Evolutionary conservation across 92 coral and sea anemone genomes (phyloP), one percentile per base, ranked within the genome.

Genomic region (Actinostola sp.): DNA sequence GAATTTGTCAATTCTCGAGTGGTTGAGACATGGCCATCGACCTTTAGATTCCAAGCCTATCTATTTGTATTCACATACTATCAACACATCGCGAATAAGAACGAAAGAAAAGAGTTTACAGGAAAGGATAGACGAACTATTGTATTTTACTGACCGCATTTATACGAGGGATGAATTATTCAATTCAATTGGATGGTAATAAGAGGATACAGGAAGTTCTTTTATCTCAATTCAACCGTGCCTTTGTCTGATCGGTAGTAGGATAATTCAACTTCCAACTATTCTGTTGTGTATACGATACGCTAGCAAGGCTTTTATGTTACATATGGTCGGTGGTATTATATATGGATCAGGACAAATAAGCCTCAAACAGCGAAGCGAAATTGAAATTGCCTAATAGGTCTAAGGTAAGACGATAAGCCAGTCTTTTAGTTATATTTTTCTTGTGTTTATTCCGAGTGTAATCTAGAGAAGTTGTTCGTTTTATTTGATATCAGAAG

Each of bases 1-100:
- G 63, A 57, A 57, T 57, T 53, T 27, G 28, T 57, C 63, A 29
- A 57, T 57, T 6, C 1, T 29, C 21, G 27, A 57, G 63, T 57
- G 63, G 39, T 9, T 57, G 14, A 29, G 13, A 27, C 53, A 9
- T 2, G 4, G 63, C 63, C 28, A 57, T 57, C 63, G 20, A 1
- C 5, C 38, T 25, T 16, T 36, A 8, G 39, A 57, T 57, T 38
- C 9, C 39, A 57, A 1, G n/a, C n/a, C 39, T 26, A 57, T 27
- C 63, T 36, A 36, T 36, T 36, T 36, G 6, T 36, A 4, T 36
- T 27, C 59, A 23, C 59, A 29, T 29, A 52, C 8, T 46, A 46
- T 46, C 53, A 13, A 46, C 19, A 52, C 27, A 52, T 3, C 30
- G 3, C 30, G 59, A 27, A 57, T 12, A 28, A 27, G 9, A 57